Base-by-base conservation (phyloP, 1,140 invertebrate genomes). In the Trichomalopsis sarcophagae region DNA sequence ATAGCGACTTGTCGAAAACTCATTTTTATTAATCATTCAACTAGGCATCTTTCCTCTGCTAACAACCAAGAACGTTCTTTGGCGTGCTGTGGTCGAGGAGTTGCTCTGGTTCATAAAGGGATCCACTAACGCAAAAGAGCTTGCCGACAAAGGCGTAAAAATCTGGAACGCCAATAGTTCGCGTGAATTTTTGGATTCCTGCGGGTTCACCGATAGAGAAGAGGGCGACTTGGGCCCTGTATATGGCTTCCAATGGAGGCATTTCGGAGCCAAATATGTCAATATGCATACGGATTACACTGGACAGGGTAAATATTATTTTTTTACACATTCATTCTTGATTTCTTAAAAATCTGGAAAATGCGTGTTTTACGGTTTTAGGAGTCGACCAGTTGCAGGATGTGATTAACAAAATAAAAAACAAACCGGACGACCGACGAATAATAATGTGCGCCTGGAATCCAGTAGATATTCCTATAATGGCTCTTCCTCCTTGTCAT, bases 201-300 rank as follows among this genome's bases (percentile, higher is more conserved):
- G 96, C 71, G 98, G 98, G 33, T 96, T 99, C 84, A 95, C 90
- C 2, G 95, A 99, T 69, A 94, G 98, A 84, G 96, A 98, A 91
- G 98, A 98, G 94, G 98, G 98, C 82, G 99, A 99, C 94, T 94
- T 99, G 40, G 99, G 99, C 1, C 99, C 99, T 9, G 95, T 99
- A 33, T 99, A 99, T 94, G 99, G 99, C 0, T 99, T 99, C 90
- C 99, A 99, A 91, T 99, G 99, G 99, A 94, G 99, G 82, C 98
- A 99, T 93, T 99, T 96, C 95, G 99, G 99, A 50, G 98, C 99
- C 3, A 93, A 98, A 88, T 99, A 99, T 92, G 93, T 94, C 68
- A 95, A 97, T 88, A 97, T 97, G 94, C 93, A 97, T 87, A 94
- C 96, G 74, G 96, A 99, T 93, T 99, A 99, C 89, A 94, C 90